These are phyloP conservation scores for Metaphire vulgaris DNA, from an alignment of 1,140 invertebrate species.

Conservation along the genomic window DNA sequence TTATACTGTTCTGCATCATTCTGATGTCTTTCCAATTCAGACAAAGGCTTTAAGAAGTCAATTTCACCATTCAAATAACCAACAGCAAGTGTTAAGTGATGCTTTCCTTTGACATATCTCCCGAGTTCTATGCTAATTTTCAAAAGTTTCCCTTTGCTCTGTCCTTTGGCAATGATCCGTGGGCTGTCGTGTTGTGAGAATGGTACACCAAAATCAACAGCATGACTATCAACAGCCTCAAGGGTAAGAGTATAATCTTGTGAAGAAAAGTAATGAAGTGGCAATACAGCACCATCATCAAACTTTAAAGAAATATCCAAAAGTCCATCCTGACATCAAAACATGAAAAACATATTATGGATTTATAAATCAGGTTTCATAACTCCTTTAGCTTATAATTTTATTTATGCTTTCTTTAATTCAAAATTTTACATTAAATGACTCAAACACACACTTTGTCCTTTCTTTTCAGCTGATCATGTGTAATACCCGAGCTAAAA, in stretches of 20 bases:
- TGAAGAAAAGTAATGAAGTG: constrained; percentile 70
- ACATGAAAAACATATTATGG: no score
- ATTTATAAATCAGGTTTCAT: no score
- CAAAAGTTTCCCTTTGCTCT: constrained; percentile 70
- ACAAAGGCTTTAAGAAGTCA: constrained; percentile 61
- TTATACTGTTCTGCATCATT: neutral
- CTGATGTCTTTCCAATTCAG: neutral
- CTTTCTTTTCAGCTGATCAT: neutral
- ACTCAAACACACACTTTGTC: neutral
- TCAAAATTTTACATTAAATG: no score
- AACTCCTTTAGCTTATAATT: no score
- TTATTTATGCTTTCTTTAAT: no score
- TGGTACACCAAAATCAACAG: constrained; percentile 86
- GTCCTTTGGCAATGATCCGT: constrained; percentile 80
- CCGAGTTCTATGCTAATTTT: constrained; percentile 58
- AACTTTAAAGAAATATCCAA: constrained; percentile 86
- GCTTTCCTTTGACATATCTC: constrained; percentile 57
- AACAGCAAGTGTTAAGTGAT: constrained; percentile 63
- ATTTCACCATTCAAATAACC: constrained; percentile 79
- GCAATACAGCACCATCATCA: constrained; percentile 76
- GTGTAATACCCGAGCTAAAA: neutral
- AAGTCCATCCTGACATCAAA: constrained; percentile 84
- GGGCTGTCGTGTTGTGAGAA: constrained; percentile 79
- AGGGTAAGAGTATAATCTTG: constrained; percentile 77
- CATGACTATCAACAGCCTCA: constrained; percentile 79